Conservation (phyloP, 1,140 invertebrate species). For the Tachypleus tridentatus region DNA sequence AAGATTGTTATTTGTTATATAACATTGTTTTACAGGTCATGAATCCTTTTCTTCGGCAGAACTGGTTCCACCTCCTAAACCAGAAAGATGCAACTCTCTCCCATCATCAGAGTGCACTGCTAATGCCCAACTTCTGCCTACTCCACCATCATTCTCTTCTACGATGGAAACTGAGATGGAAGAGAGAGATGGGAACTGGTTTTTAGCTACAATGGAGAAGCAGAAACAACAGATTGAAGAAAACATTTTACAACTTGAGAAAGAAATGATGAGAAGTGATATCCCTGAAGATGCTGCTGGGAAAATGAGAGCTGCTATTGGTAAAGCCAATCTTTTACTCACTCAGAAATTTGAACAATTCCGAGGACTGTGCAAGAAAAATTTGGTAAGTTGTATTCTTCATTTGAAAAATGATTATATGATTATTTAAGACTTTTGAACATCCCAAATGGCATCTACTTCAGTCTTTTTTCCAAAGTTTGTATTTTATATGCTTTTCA, state of each 20-base stretch:
- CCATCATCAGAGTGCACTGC: too few relatives aligned
- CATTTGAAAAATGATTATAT: conserved; percentile 4
- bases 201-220: conserved; percentile 51
- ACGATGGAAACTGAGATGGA: conserved; percentile 13
- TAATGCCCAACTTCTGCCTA: too few relatives aligned
- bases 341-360: conserved; percentile 93
- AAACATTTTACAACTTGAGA: conserved; percentile 53
- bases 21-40: too few relatives aligned
- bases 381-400: conserved; percentile 50
- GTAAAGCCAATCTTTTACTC: conserved; percentile 76
- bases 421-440: conserved; percentile 14
- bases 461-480: too few relatives aligned
- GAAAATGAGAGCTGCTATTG: conserved; percentile 69
- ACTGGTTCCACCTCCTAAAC: too few relatives aligned
- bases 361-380: conserved; percentile 66
- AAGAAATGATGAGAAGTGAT: conserved; percentile 44
- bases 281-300: conserved; percentile 66
- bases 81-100: too few relatives aligned
- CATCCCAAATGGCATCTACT: too few relatives aligned
- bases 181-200: conserved; percentile 59
- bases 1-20: too few relatives aligned
- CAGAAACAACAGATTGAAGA: conserved; percentile 54
- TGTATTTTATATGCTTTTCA: too few relatives aligned
- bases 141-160: neutral
- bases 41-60: too few relatives aligned